Conservation (phyloP, 2,113 vertebrate species). For the Microcebus jonahi region DNA sequence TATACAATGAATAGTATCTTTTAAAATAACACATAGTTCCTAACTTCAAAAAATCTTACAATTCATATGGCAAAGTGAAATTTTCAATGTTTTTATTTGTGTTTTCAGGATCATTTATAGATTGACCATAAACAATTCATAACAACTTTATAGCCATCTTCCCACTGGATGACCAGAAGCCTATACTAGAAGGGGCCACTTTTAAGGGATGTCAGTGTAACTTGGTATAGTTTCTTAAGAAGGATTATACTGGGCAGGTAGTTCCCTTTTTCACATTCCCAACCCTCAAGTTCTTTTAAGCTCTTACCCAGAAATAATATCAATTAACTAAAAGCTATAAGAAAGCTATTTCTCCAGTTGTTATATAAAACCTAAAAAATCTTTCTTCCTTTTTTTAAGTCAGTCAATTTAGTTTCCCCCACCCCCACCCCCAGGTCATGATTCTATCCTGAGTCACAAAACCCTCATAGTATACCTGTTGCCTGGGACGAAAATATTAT, state of each 20-base stretch:
- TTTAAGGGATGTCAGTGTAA: neutral
- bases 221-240: neutral
- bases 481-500: neutral
- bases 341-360: neutral
- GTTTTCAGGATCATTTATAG: neutral
- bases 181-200: neutral
- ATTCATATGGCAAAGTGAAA: neutral
- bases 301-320: neutral
- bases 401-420: neutral
- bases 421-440: rapidly evolving
- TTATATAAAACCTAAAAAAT: neutral
- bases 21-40: neutral
- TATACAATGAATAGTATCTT: neutral
- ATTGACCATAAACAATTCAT: neutral
- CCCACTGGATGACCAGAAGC: neutral
- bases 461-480: rapidly evolving
- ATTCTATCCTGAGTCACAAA: neutral
- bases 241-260: neutral
- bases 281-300: neutral
- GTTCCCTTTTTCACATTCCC: neutral
- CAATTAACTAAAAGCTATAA: neutral
- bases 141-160: neutral
- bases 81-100: neutral
- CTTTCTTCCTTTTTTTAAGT: neutral
- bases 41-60: neutral